Conservation (phyloP, 2,797 vertebrate species). For the Sebastolobus altivelis region DNA sequence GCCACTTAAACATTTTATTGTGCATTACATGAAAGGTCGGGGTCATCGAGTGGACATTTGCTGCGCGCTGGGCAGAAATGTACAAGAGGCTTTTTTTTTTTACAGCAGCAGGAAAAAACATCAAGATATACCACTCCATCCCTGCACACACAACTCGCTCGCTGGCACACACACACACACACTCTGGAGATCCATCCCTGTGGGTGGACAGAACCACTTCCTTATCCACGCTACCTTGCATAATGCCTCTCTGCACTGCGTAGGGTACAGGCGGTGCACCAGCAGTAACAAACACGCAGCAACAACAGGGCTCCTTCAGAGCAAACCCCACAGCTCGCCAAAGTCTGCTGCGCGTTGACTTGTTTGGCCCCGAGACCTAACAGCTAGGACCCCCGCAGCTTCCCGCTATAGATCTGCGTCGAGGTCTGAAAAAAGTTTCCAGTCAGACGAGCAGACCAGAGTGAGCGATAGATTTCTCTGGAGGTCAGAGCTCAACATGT, state of each 20-base stretch:
- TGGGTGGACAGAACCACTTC: slow-evolving; percentile 74
- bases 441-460: not conserved
- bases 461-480: slow-evolving; percentile 38
- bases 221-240: slow-evolving; percentile 62
- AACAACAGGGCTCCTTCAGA: slow-evolving; percentile 32
- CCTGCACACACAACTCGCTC: slow-evolving; percentile 3
- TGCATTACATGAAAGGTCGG: slow-evolving; percentile 77
- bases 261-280: slow-evolving; percentile 43
- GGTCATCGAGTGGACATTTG: slow-evolving; percentile 65
- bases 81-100: slow-evolving; percentile 36
- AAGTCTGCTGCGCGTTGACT: slow-evolving; percentile 23
- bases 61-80: slow-evolving; percentile 56
- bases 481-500: slow-evolving; percentile 61
- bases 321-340: slow-evolving; percentile 13
- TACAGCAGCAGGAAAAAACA: slow-evolving; percentile 27
- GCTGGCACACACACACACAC: slow-evolving; percentile 27
- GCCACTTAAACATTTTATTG: slow-evolving; percentile 79
- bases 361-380: slow-evolving; percentile 34
- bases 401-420: slow-evolving; percentile 31
- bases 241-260: slow-evolving; percentile 67
- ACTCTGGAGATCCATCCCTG: slow-evolving; percentile 50
- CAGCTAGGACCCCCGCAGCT: slow-evolving; percentile 27
- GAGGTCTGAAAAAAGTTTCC: slow-evolving; percentile 36
- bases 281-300: slow-evolving; percentile 35
- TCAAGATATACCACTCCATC: slow-evolving; percentile 40